Base-by-base conservation (phyloP, 2,797 vertebrate genomes). In the Hemibagrus guttatus region DNA sequence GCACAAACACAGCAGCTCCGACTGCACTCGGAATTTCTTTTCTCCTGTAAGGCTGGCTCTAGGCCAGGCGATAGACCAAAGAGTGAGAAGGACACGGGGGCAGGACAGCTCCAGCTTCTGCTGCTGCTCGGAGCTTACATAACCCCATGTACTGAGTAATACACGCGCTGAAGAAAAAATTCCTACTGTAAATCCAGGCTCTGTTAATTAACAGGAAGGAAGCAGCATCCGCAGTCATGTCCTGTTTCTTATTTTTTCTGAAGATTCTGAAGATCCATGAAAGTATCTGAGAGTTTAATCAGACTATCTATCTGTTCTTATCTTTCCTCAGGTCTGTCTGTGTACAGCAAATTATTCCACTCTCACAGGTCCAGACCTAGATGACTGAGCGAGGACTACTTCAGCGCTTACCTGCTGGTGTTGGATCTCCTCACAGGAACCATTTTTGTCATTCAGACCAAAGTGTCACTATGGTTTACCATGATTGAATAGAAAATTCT, bases 1-100 rank as follows among this genome's bases (percentile, higher is more conserved):
- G 92, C 93, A 93, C 94, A 95, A 95, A 95, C 93, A 94, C 91
- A 61, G 92, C 93, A 92, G 93, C 92, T 92, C 92, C 42, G 84
- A 93, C 92, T 94, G 93, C 91, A 92, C 91, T 92, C 84, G 92
- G 92, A 93, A 95, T 92, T 93, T 92, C 92, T 93, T 94, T 93
- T 92, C 91, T 93, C 88, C 91, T 90, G 91, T 94, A 92, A 87
- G 87, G 85, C 92, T 95, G 95, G 93, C 90, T 23, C 16, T 0
- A 63, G 14, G 91, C 94, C 94, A 95, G 91, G 59, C 69, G 89
- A 92, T 92, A 91, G 90, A 92, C 89, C 61, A 63, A 84, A 72
- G 54, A 81, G 81, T 72, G 81, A 80, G 85, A 56, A 86, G 85
- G 61, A 86, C 71, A 74, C 64, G 46, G 54, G 63, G 54, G 66